Evolutionary conservation across 2,888 invertebrate genomes (phyloP).

Genomic region (Aproaerema taeniolella): DNA sequence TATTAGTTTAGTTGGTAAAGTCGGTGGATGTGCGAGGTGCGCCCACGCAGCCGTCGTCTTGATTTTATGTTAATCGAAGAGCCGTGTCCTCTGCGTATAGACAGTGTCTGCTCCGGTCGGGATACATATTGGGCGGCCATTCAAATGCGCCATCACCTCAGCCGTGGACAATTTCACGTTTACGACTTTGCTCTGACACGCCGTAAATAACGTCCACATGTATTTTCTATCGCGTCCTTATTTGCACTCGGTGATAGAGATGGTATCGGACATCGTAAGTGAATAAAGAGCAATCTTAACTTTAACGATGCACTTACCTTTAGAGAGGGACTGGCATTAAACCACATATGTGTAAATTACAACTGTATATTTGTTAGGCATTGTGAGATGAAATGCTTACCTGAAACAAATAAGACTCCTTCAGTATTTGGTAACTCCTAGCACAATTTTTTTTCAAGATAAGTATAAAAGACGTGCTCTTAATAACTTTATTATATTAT

Average conservation of each 20-base stretch:
- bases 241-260: slow-evolving; percentile 40
- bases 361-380: no score
- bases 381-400: no score
- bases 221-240: slow-evolving; percentile 54
- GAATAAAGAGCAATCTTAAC: slow-evolving; percentile 1
- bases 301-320: not conserved
- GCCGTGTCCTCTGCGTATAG: slow-evolving; percentile 46
- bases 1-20: slow-evolving; percentile 13
- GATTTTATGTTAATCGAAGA: slow-evolving; percentile 77
- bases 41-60: slow-evolving; percentile 62
- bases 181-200: slow-evolving; percentile 62
- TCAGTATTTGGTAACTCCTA: no score
- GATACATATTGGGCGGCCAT: slow-evolving; percentile 36
- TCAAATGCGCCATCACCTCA: slow-evolving; percentile 58
- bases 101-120: slow-evolving; percentile 22
- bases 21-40: slow-evolving; percentile 40
- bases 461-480: no score
- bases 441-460: no score
- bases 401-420: no score
- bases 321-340: no score
- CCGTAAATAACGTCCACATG: slow-evolving; percentile 60
- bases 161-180: slow-evolving; percentile 63
- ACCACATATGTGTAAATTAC: no score
- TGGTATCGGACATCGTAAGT: slow-evolving; percentile 3
- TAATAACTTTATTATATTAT: no score